Percentiles rank a stretch among this genome's conserved stretches.
Conservation (phyloP, 1,140 invertebrate genomes). For the Dendrolimus kikuchii region DNA sequence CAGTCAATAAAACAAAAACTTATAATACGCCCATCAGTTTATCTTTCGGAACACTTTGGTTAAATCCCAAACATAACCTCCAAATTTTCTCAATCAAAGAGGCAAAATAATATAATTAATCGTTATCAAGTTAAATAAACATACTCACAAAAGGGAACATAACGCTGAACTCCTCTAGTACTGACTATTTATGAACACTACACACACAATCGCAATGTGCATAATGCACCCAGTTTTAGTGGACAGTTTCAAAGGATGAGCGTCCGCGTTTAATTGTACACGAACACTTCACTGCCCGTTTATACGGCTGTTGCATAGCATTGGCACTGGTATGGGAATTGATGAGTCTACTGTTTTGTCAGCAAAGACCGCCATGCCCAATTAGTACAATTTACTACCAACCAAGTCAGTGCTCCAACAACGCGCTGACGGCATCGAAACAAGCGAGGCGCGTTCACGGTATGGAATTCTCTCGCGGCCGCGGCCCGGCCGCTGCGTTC, state of each 20-base stretch:
- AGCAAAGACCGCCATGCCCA: conserved; percentile 57
- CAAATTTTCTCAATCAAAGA: conserved; percentile 34
- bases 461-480: conserved; percentile 51
- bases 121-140: conserved; percentile 21
- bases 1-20: too few species aligned
- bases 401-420: conserved; percentile 49
- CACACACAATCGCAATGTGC: conserved; percentile 56
- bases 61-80: conserved; percentile 51
- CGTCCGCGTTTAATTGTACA: conserved; percentile 36
- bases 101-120: conserved; percentile 25
- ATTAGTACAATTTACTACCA: conserved; percentile 68
- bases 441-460: conserved; percentile 61
- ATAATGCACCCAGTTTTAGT: conserved; percentile 47
- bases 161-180: conserved; percentile 53
- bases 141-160: conserved; percentile 59
- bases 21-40: too few species aligned
- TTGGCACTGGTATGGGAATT: conserved; percentile 42
- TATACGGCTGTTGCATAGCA: conserved; percentile 43
- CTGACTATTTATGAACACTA: conserved; percentile 64
- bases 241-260: conserved; percentile 42
- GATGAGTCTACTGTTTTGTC: conserved; percentile 52
- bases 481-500: conserved; percentile 53
- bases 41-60: too few species aligned
- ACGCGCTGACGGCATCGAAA: conserved; percentile 62
- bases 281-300: conserved; percentile 40